Percentiles rank a stretch among this genome's conserved stretches.
phyloP scores from a whole-genome alignment of 1,140 invertebrate species.

The Drosophila murphyi region DNA sequence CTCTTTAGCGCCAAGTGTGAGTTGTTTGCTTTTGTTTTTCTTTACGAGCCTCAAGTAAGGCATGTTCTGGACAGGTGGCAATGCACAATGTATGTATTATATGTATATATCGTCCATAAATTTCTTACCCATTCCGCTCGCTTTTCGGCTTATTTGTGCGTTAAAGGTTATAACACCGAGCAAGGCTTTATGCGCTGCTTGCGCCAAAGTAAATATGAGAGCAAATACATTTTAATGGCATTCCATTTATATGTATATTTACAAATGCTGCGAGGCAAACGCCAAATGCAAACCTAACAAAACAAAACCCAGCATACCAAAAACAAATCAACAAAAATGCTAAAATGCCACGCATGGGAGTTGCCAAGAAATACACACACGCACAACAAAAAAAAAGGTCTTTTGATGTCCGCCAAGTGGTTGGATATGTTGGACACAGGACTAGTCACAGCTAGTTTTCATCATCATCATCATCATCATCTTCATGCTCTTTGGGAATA shows the following conservation, averaged over 20 bases:
- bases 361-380: slow-evolving; percentile 8
- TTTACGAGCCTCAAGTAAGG: slow-evolving; percentile 3
- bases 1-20: not conserved
- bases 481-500: no score
- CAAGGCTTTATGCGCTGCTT: slow-evolving; percentile 24
- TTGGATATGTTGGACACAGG: slow-evolving; percentile 57
- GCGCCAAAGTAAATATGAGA: slow-evolving; percentile 75
- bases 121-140: slow-evolving; percentile 6
- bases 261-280: slow-evolving; percentile 56
- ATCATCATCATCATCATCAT: slow-evolving; percentile 1
- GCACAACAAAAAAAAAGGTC: slow-evolving; percentile 23
- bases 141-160: slow-evolving; percentile 70
- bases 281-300: slow-evolving; percentile 54
- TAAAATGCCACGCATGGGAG: slow-evolving; percentile 58
- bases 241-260: slow-evolving; percentile 56
- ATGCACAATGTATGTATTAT: slow-evolving; percentile 1
- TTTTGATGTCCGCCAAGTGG: slow-evolving; percentile 76
- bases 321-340: slow-evolving; percentile 67
- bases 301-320: slow-evolving; percentile 59
- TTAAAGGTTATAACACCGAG: slow-evolving; percentile 68
- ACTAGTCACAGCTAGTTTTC: slow-evolving; percentile 8
- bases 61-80: slow-evolving; percentile 4
- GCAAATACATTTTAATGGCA: slow-evolving; percentile 81
- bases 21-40: not conserved
- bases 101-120: not conserved